Percentiles rank a stretch among this genome's conserved stretches.
Evolutionary conservation across 2,113 vertebrate genomes (phyloP).

Genomic region (Gallinago undulata): DNA sequence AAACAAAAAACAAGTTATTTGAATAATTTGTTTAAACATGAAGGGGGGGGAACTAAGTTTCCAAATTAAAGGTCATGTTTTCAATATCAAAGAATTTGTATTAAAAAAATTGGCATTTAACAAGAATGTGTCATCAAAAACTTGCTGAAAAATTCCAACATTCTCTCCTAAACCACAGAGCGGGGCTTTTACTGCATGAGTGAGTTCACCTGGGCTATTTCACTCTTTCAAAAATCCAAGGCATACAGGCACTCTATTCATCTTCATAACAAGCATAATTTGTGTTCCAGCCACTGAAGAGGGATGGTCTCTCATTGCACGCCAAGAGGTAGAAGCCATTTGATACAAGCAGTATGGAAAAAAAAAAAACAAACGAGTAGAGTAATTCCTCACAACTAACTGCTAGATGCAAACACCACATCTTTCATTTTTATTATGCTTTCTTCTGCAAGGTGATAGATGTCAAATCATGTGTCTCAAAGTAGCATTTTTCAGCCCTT

Average conservation of each 20-base stretch:
- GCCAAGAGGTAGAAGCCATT: not conserved
- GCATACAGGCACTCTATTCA: not conserved
- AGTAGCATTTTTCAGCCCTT: not conserved
- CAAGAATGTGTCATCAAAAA: not conserved
- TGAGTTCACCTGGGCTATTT: not conserved
- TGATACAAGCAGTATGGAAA: not conserved
- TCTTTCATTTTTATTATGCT: not conserved
- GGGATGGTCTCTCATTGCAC: not conserved
- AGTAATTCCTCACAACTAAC: not conserved
- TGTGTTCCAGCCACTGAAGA: not conserved
- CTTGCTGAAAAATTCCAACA: not conserved
- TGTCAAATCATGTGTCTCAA: not conserved
- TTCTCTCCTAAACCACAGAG: not conserved
- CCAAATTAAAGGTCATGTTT: not conserved
- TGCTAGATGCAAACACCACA: not conserved
- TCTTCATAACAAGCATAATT: not conserved
- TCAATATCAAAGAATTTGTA: not conserved
- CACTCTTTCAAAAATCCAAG: not conserved
- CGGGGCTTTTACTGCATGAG: not conserved
- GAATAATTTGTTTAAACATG: not conserved
- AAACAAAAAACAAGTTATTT: not conserved
- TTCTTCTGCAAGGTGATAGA: not conserved
- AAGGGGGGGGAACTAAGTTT: not conserved
- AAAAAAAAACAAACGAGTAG: not conserved
- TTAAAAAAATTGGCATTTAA: not conserved